Base-by-base conservation (phyloP, 2,797 vertebrate genomes). In the Botia almorhae region DNA sequence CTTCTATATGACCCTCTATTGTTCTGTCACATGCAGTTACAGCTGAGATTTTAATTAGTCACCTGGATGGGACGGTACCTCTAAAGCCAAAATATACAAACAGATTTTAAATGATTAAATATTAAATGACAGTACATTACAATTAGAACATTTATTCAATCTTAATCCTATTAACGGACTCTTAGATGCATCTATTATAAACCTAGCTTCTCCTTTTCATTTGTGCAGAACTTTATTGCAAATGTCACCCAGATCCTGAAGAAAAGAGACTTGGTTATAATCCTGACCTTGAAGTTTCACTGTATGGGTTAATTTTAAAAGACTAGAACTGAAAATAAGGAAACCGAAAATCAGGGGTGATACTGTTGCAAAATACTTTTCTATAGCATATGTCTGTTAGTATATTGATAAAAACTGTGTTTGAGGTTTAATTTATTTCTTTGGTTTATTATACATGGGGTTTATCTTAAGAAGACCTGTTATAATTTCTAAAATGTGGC, bases 151-250 rank as follows among this genome's bases (percentile, higher is more conserved):
- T 63, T 83, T 84, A 84, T 80, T 87, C 84, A 83, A 85, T 83
- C 91, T 89, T 93, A 95, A 95, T 94, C 93, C 93, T 93, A 91
- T 95, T 94, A 95, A 82, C 87, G 1, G 84, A 74, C 86, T 6
- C 86, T 81, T 72, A 65, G 81, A 86, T 89, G 92, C 91, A 91
- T 84, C 67, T n/a, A 33, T 76, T 76, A 58, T 55, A 84, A 70
- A 65, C 65, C n/a, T 77, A 7, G 71, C 74, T 70, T 76, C 19
- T 48, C n/a, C 14, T 55, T 51, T 64, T 81, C 2, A 26, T 33
- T 33, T 33, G 33, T 33, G 33, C 33, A 33, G 33, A 33, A 33
- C 4, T 3, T 82, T 82, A 81, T 64, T 51, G 33, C 64, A 81
- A 74, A 73, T 64, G 81, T 61, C 85, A 72, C 72, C 61, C 13